Conservation (phyloP, 2,113 vertebrate species). For the Monopterus albus region DNA sequence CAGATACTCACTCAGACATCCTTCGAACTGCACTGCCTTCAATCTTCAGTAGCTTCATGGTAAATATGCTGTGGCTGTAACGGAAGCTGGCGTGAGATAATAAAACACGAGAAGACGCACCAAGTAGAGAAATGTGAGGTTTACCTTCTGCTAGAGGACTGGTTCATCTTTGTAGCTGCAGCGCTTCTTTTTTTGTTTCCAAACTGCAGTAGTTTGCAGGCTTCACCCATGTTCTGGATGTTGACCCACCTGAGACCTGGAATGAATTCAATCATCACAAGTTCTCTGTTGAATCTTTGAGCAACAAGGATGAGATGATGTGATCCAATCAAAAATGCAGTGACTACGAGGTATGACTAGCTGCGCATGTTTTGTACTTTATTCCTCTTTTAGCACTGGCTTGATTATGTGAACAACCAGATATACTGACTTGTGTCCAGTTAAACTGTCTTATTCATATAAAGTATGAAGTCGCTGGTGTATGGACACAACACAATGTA, state of each 20-base stretch:
- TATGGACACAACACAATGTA: too few species aligned
- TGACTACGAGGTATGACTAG: too few species aligned
- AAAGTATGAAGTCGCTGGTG: too few species aligned
- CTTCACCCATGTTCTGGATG: constrained; percentile 84
- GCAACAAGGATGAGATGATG: too few species aligned
- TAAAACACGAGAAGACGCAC: neutral
- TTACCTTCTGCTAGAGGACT: constrained; percentile 91
- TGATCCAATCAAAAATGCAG: too few species aligned
- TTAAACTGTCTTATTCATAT: too few species aligned
- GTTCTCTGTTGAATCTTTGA: too few species aligned
- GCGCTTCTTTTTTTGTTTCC: constrained; percentile 91
- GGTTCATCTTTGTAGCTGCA: constrained; percentile 90
- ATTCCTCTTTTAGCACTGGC: too few species aligned
- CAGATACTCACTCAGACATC: constrained; percentile 89
- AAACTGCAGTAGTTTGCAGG: constrained; percentile 84
- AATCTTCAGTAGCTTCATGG: constrained; percentile 86
- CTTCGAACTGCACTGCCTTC: constrained; percentile 71
- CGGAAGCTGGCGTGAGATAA: neutral
- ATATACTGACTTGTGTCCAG: too few species aligned
- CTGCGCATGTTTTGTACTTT: too few species aligned
- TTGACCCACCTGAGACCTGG: constrained; percentile 90
- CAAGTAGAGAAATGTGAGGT: too few species aligned
- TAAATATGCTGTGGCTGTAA: constrained; percentile 90
- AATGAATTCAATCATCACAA: neutral
- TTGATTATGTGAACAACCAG: too few species aligned